Percentiles rank a stretch among this genome's conserved stretches.
phyloP scores from a whole-genome alignment of 1,140 invertebrate species.

The Copidosoma floridanum region DNA sequence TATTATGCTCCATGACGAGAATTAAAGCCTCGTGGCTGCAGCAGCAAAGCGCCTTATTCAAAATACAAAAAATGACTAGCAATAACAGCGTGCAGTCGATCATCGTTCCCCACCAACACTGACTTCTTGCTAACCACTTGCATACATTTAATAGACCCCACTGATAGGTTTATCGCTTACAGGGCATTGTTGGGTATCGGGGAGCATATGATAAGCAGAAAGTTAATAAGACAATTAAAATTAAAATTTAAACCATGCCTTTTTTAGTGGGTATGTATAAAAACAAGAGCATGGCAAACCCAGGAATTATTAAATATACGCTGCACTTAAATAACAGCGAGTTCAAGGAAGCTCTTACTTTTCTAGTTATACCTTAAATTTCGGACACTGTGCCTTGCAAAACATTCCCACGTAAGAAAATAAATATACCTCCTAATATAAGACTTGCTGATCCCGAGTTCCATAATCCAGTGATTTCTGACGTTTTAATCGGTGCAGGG shows the following conservation, averaged over 20 bases:
- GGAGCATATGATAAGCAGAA: constrained; percentile 8
- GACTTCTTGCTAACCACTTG: too few species aligned
- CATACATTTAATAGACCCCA: too few species aligned
- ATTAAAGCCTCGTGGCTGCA: too few species aligned
- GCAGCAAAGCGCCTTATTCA: too few species aligned
- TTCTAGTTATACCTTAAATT: not conserved
- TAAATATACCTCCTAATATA: not conserved
- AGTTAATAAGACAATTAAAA: not conserved
- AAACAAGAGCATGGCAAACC: not conserved
- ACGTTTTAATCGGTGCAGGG: not conserved
- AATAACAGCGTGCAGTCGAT: too few species aligned
- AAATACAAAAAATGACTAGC: too few species aligned
- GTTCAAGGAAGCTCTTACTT: not conserved
- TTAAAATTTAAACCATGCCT: not conserved
- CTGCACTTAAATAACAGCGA: not conserved
- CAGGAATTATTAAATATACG: not conserved
- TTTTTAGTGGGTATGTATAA: not conserved
- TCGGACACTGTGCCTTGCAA: not conserved
- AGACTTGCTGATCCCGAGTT: constrained; percentile 1
- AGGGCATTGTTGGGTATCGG: too few species aligned
- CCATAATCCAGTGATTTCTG: not conserved
- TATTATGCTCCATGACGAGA: too few species aligned
- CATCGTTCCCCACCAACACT: too few species aligned
- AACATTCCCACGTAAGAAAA: not conserved
- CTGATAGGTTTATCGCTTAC: too few species aligned